phyloP scores from a whole-genome alignment of 2,888 invertebrate species.

The Apamea anceps region DNA sequence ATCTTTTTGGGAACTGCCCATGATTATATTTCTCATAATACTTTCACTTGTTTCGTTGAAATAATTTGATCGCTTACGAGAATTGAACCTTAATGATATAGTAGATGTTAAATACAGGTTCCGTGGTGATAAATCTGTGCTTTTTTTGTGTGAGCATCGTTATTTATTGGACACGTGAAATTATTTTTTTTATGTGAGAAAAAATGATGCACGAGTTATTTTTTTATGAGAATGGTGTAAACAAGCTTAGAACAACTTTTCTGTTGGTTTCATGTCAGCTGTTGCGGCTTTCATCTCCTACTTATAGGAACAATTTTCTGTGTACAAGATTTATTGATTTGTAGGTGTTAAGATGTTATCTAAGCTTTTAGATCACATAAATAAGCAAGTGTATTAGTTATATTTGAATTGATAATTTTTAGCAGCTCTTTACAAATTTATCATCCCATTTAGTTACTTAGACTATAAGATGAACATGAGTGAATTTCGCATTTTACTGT shows the following conservation, averaged over 20 bases:
- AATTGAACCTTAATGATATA: conserved; percentile 63
- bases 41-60: conserved; percentile 77
- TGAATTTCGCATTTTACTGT: not conserved
- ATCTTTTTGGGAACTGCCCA: conserved; percentile 55
- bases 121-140: conserved; percentile 45
- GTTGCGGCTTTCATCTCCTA: not conserved
- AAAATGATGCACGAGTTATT: conserved; percentile 30
- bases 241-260: conserved; percentile 39
- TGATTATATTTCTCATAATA: conserved; percentile 66
- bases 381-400: not conserved
- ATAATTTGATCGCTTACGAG: conserved; percentile 72
- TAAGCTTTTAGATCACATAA: not conserved
- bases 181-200: conserved; percentile 58
- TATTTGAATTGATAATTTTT: not conserved
- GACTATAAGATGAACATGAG: not conserved
- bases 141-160: conserved; percentile 48
- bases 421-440: not conserved
- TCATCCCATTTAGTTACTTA: not conserved
- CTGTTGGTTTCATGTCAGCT: conserved; percentile 20
- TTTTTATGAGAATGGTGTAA: conserved; percentile 47
- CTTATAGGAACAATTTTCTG: not conserved
- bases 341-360: not conserved
- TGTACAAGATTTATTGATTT: not conserved
- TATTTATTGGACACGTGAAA: conserved; percentile 54
- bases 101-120: conserved; percentile 60